Base-by-base conservation (phyloP, 2,888 invertebrate species). In the Epinotia nisella region DNA sequence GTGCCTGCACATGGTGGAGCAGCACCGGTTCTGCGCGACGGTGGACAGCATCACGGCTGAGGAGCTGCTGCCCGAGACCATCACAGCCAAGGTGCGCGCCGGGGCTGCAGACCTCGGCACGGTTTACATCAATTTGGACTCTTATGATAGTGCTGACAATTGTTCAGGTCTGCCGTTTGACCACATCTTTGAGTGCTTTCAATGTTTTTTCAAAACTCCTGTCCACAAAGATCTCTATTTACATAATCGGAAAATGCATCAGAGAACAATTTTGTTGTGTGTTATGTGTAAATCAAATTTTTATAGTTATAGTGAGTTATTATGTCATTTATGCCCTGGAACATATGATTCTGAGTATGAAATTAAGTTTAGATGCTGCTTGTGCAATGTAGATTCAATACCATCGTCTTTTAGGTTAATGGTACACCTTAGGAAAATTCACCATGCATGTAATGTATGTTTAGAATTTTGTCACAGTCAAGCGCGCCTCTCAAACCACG, bases 201-300 rank as follows among this genome's bases (percentile, higher is more conserved):
- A 97, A 81, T 98, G 98, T 90, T 95, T 96, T 79, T 97, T 96
- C 86, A 95, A 95, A 81, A 96, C 97, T 74, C 90, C 95, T 67
- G 94, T 96, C 72, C 97, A 97, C 86, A 97, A 97, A 90, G 97
- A 98, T 89, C 94, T 98, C 74, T 97, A 97, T 90, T 93, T 97
- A 82, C 98, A 98, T 88, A 97, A 97, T 87, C 95, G 97, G 70
- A 97, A 97, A 91, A 95, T 97, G 95, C 98, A 98, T 91, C 96
- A 97, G 78, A 97, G 97, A 89, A 95, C 97, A 59, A 96, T 97
- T 75, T 94, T 97, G 73, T 90, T 97, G 76, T 98, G 98, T 90
- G 95, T 96, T 78, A 97, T 98, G 97, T 98, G 98, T 89, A 97
- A 97, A 90, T 95, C 96, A 45, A 97, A 96, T 84, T 98, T 97